Percentiles rank a stretch among this genome's conserved stretches.
Evolutionary conservation across 2,797 vertebrate genomes (phyloP).

Genomic region (Syngnathus acus): DNA sequence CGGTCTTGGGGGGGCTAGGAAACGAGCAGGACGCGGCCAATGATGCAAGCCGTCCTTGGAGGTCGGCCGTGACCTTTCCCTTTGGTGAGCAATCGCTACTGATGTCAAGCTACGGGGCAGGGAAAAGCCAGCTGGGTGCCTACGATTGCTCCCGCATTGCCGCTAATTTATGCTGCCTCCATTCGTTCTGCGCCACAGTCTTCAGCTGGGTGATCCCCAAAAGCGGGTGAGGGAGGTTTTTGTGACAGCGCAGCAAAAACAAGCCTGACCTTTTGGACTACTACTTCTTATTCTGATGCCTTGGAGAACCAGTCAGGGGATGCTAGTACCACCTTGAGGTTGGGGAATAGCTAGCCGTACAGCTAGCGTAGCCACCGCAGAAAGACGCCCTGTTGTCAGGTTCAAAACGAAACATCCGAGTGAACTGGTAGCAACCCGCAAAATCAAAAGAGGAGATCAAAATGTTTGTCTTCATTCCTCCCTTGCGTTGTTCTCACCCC

Average conservation of each 20-base stretch:
- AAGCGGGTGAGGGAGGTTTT: constrained; percentile 3
- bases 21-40: neutral
- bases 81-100: constrained; percentile 10
- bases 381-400: neutral
- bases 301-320: constrained; percentile 14
- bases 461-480: constrained; percentile 27
- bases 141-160: constrained; percentile 20
- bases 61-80: constrained; percentile 5
- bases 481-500: constrained; percentile 6
- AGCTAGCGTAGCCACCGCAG: constrained; percentile 19
- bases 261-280: constrained; percentile 34
- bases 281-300: constrained; percentile 25
- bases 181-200: constrained; percentile 21
- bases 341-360: constrained; percentile 16
- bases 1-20: neutral
- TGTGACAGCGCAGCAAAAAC: constrained; percentile 33
- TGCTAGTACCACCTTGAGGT: neutral
- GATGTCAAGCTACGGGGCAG: constrained; percentile 19
- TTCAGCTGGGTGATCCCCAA: constrained; percentile 20
- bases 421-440: neutral
- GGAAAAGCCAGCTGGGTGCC: constrained; percentile 15
- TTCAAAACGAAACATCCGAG: neutral
- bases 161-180: constrained; percentile 38
- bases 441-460: constrained; percentile 2
- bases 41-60: neutral